Percentiles rank a stretch among this genome's conserved stretches.
These are phyloP conservation scores for Delphinus delphis DNA, from an alignment of 2,113 vertebrate species.

Conservation along the genomic window DNA sequence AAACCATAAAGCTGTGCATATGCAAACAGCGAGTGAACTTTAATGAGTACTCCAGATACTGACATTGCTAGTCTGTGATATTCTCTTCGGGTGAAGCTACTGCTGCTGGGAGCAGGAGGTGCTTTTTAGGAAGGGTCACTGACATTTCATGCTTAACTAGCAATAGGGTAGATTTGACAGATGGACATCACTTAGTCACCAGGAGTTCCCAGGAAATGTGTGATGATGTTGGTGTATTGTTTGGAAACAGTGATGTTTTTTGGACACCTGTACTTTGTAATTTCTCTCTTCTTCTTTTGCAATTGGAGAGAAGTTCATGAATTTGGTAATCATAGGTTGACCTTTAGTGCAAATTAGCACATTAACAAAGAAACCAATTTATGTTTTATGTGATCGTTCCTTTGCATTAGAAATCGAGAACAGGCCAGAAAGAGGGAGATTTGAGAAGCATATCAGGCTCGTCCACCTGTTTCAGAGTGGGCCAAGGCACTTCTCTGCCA, in stretches of 20 bases:
- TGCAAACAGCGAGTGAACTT: neutral
- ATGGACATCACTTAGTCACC: neutral
- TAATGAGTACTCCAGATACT: slow-evolving; percentile 46
- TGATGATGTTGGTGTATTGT: neutral
- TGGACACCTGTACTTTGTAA: neutral
- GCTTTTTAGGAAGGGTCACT: neutral
- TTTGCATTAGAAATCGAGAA: neutral
- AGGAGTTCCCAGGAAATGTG: neutral
- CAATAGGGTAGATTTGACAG: neutral
- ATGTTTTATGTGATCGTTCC: neutral
- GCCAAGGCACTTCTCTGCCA: neutral
- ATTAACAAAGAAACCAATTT: neutral
- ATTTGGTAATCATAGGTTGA: neutral
- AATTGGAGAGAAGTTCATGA: neutral
- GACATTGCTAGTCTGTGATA: neutral
- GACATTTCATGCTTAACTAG: neutral
- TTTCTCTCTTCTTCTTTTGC: neutral
- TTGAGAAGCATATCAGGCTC: neutral
- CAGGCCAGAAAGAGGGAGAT: neutral
- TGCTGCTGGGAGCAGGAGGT: neutral
- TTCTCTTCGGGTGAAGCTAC: neutral
- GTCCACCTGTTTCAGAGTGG: neutral
- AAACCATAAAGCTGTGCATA: slow-evolving; percentile 21
- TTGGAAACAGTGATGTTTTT: neutral
- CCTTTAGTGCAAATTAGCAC: neutral